A percentile compares a stretch with the other conserved stretches of the same genome.
Evolutionary conservation across 2,113 vertebrate species (phyloP).

Genomic region (Hyla sarda): DNA sequence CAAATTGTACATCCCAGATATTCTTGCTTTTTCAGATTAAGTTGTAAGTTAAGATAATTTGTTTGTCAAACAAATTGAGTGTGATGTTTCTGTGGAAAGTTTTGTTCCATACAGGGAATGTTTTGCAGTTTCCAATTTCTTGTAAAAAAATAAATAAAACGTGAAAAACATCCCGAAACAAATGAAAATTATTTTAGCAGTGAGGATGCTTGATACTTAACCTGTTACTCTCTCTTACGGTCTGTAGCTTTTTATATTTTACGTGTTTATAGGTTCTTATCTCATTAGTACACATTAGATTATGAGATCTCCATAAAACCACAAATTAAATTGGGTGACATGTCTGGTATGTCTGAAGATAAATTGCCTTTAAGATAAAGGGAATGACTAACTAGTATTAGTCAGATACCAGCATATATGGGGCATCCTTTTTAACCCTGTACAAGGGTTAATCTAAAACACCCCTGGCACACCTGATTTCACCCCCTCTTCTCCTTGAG

Average conservation of each 20-base stretch:
- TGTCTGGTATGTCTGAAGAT: background rate
- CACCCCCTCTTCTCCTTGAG: no score
- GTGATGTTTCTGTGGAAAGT: constrained; percentile 15
- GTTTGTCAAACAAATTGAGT: constrained; percentile 31
- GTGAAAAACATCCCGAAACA: background rate
- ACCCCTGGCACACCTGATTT: no score
- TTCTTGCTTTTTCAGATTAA: constrained; percentile 19
- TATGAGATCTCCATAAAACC: background rate
- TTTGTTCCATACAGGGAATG: constrained; percentile 42
- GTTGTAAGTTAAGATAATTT: constrained; percentile 30
- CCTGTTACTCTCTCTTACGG: background rate
- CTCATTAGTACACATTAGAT: background rate
- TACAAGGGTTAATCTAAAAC: no score
- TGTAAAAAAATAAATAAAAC: background rate
- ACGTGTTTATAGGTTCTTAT: background rate
- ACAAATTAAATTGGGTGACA: background rate
- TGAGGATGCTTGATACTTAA: background rate
- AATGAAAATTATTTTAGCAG: constrained; percentile 17
- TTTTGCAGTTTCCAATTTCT: constrained; percentile 20
- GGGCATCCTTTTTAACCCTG: no score
- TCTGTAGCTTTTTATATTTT: background rate
- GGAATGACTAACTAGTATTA: background rate
- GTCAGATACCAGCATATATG: background rate
- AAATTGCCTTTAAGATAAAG: background rate
- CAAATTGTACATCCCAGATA: constrained; percentile 20